Evolutionary conservation across 1,140 invertebrate genomes (phyloP), one percentile per base, ranked within the genome.

Genomic region (Cheumatopsyche charites): DNA sequence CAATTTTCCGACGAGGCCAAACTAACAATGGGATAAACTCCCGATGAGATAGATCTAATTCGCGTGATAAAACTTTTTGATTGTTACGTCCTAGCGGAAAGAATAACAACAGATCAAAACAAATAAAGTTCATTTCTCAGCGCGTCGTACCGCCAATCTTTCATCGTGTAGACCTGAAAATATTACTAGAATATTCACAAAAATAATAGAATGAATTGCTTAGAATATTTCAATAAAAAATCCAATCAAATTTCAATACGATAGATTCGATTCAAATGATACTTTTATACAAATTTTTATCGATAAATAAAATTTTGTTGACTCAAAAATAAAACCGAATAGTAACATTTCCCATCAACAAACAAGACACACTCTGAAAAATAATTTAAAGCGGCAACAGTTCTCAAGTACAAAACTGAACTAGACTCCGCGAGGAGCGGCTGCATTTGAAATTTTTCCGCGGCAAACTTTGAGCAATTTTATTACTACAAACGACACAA

Each of bases 401-500:
- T 36, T 36, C 3, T 4, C 9, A 36, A 3, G 29, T 36, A 36
- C 29, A 36, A 36, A 36, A 36, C 29, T 36, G 29, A 4, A 36
- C 9, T 4, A 4, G 29, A 36, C 29, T 36, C 3, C 29, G 9
- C 29, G 29, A n/a, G n/a, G n/a, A n/a, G n/a, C 29, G 29, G 29
- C 29, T 36, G 9, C 29, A 9, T 36, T 36, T 21, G 4, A 49
- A 49, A 21, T 5, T 49, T n/a, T 49, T 49, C 19, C 42, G n/a
- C 55, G 15, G 70, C 19, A 19, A 70, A 71, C 25, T 71, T 71
- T 71, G 26, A 55, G 65, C 70, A 65, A 71, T 71, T 71, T 71
- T 71, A 71, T 71, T 63, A 71, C 61, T 49, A 61, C 41, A 71
- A 71, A 63, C 41, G 58, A 49, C 43, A 71, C 70, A 71, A 71